A percentile compares a stretch with the other conserved stretches of the same genome.
These are phyloP conservation scores for Gopherus flavomarginatus DNA, from an alignment of 2,113 vertebrate species.

Conservation along the genomic window DNA sequence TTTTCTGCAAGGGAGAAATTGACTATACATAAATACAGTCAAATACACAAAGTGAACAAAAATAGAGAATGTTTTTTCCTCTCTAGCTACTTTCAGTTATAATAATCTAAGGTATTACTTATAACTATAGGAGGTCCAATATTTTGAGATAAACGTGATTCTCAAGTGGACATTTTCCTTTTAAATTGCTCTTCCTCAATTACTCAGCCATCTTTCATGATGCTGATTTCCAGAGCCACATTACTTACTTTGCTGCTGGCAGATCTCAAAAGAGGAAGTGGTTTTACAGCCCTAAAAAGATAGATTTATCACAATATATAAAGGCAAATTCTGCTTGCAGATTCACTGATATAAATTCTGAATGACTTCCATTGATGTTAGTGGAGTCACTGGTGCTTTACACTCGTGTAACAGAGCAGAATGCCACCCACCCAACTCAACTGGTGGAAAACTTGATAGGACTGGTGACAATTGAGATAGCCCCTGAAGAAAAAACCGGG, in stretches of 20 bases:
- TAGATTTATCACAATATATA: background rate
- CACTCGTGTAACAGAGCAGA: background rate
- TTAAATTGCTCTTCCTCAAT: background rate
- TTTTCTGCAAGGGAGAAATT: background rate
- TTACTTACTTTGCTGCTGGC: background rate
- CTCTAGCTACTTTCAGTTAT: background rate
- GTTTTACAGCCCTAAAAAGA: background rate
- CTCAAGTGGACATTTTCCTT: background rate
- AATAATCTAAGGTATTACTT: constrained; percentile 21
- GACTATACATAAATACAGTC: background rate
- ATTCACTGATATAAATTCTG: background rate
- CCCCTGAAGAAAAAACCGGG: background rate
- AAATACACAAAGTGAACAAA: background rate
- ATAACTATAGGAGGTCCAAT: background rate
- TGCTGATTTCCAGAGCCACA: background rate
- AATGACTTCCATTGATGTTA: background rate
- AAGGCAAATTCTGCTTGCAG: background rate
- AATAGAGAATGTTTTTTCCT: background rate
- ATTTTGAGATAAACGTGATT: background rate
- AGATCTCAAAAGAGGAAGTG: constrained; percentile 1
- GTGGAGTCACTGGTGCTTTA: background rate
- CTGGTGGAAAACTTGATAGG: background rate
- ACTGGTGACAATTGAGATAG: background rate
- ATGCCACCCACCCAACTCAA: background rate
- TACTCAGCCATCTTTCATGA: constrained; percentile 25